Conservation (phyloP, 2,797 vertebrate species). For the Phylloscopus collybita region DNA sequence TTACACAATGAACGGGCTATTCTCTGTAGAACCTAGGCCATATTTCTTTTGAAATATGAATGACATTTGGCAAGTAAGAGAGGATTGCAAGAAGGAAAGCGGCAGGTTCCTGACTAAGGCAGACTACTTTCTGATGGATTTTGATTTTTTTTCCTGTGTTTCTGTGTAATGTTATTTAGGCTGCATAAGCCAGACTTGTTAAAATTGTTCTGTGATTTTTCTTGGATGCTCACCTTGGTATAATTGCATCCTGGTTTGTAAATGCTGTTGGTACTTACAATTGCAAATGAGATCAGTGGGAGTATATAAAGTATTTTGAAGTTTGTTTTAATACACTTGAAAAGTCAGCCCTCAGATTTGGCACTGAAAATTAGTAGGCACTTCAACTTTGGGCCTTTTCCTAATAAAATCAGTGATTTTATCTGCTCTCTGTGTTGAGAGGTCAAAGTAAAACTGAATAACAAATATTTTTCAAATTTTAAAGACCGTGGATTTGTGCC, state of each 20-base stretch:
- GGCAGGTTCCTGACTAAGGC: neutral
- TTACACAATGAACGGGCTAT: neutral
- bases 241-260: neutral
- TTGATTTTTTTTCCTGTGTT: neutral
- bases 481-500: slow-evolving; percentile 86
- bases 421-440: slow-evolving; percentile 37
- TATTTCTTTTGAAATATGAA: neutral
- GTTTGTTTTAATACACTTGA: neutral
- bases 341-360: neutral
- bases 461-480: slow-evolving; percentile 73
- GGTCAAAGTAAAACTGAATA: slow-evolving; percentile 35
- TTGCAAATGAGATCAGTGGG: neutral
- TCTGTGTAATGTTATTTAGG: neutral
- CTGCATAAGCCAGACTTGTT: neutral
- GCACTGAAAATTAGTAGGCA: neutral
- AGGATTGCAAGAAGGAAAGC: neutral
- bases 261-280: neutral
- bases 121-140: neutral
- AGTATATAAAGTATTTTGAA: neutral
- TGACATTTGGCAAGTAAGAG: neutral
- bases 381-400: slow-evolving; percentile 1
- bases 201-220: neutral
- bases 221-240: neutral
- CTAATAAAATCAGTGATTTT: slow-evolving; percentile 11
- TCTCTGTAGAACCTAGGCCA: neutral